These are phyloP conservation scores for Pristionchus entomophagus DNA, from an alignment of 2,888 invertebrate genomes.

Conservation along the genomic window DNA sequence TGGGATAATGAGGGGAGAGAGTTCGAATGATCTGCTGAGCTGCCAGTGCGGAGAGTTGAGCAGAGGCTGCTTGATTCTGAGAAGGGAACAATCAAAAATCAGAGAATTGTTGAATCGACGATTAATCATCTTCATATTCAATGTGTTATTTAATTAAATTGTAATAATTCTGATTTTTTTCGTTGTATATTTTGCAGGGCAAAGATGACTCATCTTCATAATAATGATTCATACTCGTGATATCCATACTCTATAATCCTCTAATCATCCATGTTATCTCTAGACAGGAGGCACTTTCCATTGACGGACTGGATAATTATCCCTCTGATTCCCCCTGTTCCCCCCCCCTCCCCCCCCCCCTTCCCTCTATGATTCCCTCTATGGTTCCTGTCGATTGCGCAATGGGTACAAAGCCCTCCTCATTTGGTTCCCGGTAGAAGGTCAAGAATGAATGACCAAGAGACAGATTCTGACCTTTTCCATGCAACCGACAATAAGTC, in stretches of 20 bases:
- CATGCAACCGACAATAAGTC: not conserved
- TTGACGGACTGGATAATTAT: not conserved
- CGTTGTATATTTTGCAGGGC: too few relatives aligned
- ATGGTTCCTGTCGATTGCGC: constrained; percentile 9
- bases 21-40: not conserved
- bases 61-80: not conserved
- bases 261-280: not conserved
- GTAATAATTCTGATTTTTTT: too few relatives aligned
- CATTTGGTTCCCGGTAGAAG: not conserved
- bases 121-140: too few relatives aligned
- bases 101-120: too few relatives aligned
- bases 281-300: not conserved
- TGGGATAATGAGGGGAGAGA: not conserved
- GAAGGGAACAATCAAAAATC: too few relatives aligned
- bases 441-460: not conserved
- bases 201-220: too few relatives aligned
- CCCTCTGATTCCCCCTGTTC: not conserved
- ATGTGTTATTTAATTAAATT: too few relatives aligned
- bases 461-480: not conserved
- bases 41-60: too few relatives aligned
- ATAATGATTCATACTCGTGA: not conserved
- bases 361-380: constrained; percentile 7
- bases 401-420: not conserved
- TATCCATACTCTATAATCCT: not conserved
- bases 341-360: not conserved